Evolutionary conservation across 2,888 invertebrate species (phyloP).

Genomic region (Netelia virgata): DNA sequence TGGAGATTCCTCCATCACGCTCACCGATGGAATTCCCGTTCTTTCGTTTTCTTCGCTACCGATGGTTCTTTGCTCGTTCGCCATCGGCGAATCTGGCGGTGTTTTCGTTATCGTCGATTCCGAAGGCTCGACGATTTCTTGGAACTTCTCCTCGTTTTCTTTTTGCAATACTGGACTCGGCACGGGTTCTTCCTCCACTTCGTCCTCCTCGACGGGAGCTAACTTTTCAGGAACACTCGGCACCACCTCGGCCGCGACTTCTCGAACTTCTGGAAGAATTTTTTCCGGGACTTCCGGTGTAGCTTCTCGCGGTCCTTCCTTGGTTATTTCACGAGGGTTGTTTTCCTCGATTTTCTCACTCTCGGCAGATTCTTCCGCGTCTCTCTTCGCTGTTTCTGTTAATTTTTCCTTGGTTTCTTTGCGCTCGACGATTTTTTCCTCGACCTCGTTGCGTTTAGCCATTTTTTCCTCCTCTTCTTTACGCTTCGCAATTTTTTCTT

Average conservation of each 20-base stretch:
- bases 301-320: slow-evolving; percentile 19
- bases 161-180: slow-evolving; percentile 31
- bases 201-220: slow-evolving; percentile 8
- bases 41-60: slow-evolving; percentile 27
- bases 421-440: slow-evolving; percentile 20
- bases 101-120: slow-evolving; percentile 65
- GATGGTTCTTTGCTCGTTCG: slow-evolving; percentile 15
- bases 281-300: slow-evolving; percentile 9
- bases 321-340: slow-evolving; percentile 22
- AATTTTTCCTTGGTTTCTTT: slow-evolving; percentile 67
- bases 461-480: slow-evolving; percentile 84
- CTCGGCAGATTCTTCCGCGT: slow-evolving; percentile 15
- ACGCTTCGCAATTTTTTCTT: slow-evolving; percentile 85
- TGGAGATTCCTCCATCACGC: slow-evolving; percentile 60
- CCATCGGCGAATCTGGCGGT: slow-evolving; percentile 66
- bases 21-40: slow-evolving; percentile 42
- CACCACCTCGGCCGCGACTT: slow-evolving; percentile 62
- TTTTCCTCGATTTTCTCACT: neutral
- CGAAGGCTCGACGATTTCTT: slow-evolving; percentile 43
- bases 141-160: slow-evolving; percentile 21
- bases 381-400: slow-evolving; percentile 59
- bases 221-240: slow-evolving; percentile 64
- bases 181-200: slow-evolving; percentile 23
- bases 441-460: slow-evolving; percentile 60
- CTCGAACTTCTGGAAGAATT: slow-evolving; percentile 20